phyloP scores from a whole-genome alignment of 1,140 invertebrate species.

The Acromyrmex heyeri region DNA sequence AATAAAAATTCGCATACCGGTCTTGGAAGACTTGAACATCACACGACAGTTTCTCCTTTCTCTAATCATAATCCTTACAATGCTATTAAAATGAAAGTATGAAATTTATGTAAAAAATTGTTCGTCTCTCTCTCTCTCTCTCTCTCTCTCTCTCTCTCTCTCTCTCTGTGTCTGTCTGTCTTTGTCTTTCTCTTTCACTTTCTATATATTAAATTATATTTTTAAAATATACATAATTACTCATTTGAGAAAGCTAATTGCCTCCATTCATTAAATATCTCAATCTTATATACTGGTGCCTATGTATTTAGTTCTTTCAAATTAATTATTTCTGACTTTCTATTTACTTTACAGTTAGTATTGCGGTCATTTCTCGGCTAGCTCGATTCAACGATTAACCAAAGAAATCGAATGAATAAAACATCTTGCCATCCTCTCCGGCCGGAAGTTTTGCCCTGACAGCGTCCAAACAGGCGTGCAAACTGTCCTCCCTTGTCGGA shows the following conservation, averaged over 20 bases:
- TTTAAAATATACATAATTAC: neutral
- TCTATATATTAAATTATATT: constrained; percentile 19
- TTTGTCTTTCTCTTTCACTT: neutral
- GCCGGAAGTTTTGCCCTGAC: constrained; percentile 93
- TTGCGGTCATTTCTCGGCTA: constrained; percentile 6
- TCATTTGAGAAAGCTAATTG: constrained; percentile 2
- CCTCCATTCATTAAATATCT: neutral
- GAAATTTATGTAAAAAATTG: neutral
- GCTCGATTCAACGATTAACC: constrained; percentile 4
- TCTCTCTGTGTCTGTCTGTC: no score
- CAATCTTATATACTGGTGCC: neutral
- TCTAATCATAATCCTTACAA: neutral
- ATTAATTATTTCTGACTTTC: neutral
- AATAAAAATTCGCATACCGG: neutral
- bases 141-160: neutral
- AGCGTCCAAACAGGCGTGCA: constrained; percentile 92
- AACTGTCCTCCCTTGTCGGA: constrained; percentile 92
- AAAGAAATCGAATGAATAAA: constrained; percentile 34
- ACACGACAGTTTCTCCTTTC: neutral
- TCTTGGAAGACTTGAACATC: neutral
- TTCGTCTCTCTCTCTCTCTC: neutral
- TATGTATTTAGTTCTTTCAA: neutral
- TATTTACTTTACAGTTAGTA: constrained; percentile 7
- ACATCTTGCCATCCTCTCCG: constrained; percentile 91
- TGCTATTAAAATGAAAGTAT: neutral